These are phyloP conservation scores for Cheilinus undulatus DNA, from an alignment of 2,113 vertebrate genomes.

Conservation along the genomic window DNA sequence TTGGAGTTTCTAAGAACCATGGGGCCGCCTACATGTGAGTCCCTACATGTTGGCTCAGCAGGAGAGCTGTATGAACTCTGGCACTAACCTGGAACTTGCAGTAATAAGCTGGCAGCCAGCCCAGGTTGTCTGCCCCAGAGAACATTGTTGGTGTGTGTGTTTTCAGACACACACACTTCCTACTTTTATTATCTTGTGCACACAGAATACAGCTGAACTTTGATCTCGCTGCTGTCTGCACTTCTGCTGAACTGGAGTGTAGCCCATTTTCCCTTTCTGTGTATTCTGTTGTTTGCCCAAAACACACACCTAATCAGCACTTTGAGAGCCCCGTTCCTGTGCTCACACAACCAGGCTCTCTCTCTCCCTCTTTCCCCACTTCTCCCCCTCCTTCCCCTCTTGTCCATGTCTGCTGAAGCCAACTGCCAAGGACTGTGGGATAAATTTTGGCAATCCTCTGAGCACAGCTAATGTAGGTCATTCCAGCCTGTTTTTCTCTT, in stretches of 20 bases:
- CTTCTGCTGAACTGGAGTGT: slow-evolving; percentile 68
- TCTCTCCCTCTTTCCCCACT: slow-evolving; percentile 11
- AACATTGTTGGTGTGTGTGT: slow-evolving; percentile 9
- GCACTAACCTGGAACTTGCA: slow-evolving; percentile 68
- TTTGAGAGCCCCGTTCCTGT: slow-evolving; percentile 33
- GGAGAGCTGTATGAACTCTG: slow-evolving; percentile 71
- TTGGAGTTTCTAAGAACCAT: slow-evolving; percentile 69
- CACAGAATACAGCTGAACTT: slow-evolving; percentile 75
- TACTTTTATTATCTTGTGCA: slow-evolving; percentile 69
- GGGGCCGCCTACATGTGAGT: slow-evolving; percentile 54
- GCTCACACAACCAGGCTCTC: slow-evolving; percentile 24
- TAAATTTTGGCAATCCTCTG: slow-evolving; percentile 62
- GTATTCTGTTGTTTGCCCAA: slow-evolving; percentile 68
- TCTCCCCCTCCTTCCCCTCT: slow-evolving; percentile 12
- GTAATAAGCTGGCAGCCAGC: slow-evolving; percentile 74
- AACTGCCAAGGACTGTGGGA: slow-evolving; percentile 67
- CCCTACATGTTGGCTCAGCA: slow-evolving; percentile 60
- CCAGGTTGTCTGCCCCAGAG: slow-evolving; percentile 65
- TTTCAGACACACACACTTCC: slow-evolving; percentile 27
- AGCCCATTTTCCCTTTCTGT: slow-evolving; percentile 71
- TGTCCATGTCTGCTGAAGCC: slow-evolving; percentile 65
- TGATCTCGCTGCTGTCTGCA: slow-evolving; percentile 71
- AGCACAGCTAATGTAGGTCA: slow-evolving; percentile 74
- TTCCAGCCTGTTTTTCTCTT: slow-evolving; percentile 55
- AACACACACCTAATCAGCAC: slow-evolving; percentile 70